phyloP scores from a whole-genome alignment of 2,113 vertebrate genomes.

The Dinomys branickii region DNA sequence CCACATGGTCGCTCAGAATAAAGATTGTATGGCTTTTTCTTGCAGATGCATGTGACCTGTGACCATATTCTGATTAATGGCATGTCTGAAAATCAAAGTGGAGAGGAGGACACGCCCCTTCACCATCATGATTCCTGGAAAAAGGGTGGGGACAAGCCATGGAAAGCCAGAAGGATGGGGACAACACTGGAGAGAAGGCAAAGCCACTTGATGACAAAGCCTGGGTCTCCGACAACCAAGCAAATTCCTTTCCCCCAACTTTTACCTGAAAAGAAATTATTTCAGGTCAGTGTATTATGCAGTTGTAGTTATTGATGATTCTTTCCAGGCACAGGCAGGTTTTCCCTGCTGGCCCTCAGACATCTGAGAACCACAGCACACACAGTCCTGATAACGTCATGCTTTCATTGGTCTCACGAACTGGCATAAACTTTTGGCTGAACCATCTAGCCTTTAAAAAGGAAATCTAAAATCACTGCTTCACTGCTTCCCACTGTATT shows the following conservation, averaged over 20 bases:
- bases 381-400: background rate
- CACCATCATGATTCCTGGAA: background rate
- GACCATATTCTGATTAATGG: background rate
- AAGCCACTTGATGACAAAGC: background rate
- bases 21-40: background rate
- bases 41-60: background rate
- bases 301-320: background rate
- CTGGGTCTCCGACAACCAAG: background rate
- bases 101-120: background rate
- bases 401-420: background rate
- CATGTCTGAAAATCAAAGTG: background rate
- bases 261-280: conserved; percentile 29
- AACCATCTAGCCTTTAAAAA: background rate
- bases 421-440: background rate
- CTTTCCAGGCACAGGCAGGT: background rate
- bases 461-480: conserved; percentile 3
- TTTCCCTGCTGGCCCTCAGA: background rate
- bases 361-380: background rate
- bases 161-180: background rate
- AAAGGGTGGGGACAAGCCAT: background rate
- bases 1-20: background rate
- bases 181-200: background rate
- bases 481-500: background rate
- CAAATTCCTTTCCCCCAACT: background rate
- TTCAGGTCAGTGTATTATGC: background rate